phyloP scores from a whole-genome alignment of 2,797 vertebrate species.

The Hylomyscus alleni region DNA sequence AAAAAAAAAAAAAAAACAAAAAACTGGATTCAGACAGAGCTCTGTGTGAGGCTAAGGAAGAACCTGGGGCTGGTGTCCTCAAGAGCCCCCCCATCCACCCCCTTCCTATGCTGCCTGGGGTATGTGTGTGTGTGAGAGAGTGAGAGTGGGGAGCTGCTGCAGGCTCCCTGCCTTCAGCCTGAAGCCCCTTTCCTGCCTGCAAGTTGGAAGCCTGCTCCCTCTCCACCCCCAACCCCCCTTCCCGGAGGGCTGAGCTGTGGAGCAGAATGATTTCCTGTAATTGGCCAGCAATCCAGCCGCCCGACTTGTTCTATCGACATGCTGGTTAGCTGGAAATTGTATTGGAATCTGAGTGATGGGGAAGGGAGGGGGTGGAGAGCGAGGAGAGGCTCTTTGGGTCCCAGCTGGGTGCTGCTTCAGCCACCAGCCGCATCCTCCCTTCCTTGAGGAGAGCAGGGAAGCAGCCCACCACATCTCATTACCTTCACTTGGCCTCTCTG shows the following conservation, averaged over 20 bases:
- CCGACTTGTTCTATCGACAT: constrained; percentile 85
- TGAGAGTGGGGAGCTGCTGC: neutral
- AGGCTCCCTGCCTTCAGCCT: neutral
- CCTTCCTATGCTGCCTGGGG: neutral
- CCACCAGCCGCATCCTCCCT: neutral
- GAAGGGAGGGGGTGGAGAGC: neutral
- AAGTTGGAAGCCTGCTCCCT: neutral
- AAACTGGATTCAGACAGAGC: constrained; percentile 36
- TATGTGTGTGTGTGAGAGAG: neutral
- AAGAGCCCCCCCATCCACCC: neutral
- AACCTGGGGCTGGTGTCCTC: neutral
- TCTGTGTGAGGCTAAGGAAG: neutral
- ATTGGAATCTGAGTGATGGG: constrained; percentile 81
- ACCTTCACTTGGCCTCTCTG: neutral
- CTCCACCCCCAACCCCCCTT: neutral
- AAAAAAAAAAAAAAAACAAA: too few species aligned
- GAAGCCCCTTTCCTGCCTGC: constrained; percentile 44
- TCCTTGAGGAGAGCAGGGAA: neutral
- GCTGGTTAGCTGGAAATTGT: constrained; percentile 86
- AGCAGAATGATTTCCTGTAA: constrained; percentile 87
- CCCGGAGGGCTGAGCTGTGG: constrained; percentile 75
- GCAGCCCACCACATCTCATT: neutral
- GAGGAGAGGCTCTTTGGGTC: neutral
- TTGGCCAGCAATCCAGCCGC: constrained; percentile 81
- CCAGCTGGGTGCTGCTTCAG: constrained; percentile 25